Conservation (phyloP, 2,888 invertebrate genomes). For the Scaptomyza flava region DNA sequence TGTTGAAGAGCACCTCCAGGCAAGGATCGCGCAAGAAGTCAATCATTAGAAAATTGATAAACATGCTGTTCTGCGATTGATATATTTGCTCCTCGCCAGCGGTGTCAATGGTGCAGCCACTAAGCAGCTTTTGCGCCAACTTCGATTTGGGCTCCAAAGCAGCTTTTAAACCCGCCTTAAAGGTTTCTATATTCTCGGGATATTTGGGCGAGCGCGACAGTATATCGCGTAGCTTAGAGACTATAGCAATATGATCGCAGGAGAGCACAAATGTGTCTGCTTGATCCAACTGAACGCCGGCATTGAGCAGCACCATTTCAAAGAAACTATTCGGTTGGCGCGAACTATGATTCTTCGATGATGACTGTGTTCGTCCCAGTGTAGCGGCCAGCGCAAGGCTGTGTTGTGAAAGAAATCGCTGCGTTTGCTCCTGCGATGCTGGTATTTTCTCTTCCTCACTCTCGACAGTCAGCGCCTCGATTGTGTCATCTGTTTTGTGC, state of each 20-base stretch:
- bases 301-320: slow-evolving; percentile 80
- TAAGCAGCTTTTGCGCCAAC: slow-evolving; percentile 77
- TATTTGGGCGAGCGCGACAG: slow-evolving; percentile 85
- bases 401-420: slow-evolving; percentile 83
- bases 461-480: slow-evolving; percentile 53
- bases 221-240: slow-evolving; percentile 85
- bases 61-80: slow-evolving; percentile 86
- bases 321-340: slow-evolving; percentile 82
- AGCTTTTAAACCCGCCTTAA: slow-evolving; percentile 85
- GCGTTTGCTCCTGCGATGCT: slow-evolving; percentile 83
- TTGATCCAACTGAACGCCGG: slow-evolving; percentile 81
- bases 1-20: slow-evolving; percentile 87
- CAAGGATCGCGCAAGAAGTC: slow-evolving; percentile 87
- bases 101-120: slow-evolving; percentile 81
- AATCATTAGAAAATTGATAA: slow-evolving; percentile 88
- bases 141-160: slow-evolving; percentile 79
- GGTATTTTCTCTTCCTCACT: slow-evolving; percentile 83
- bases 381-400: slow-evolving; percentile 77
- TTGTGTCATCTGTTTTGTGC: slow-evolving; percentile 32
- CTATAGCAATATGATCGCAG: slow-evolving; percentile 85
- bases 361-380: slow-evolving; percentile 79
- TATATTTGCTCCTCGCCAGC: slow-evolving; percentile 79
- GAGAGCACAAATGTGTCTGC: slow-evolving; percentile 80
- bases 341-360: slow-evolving; percentile 55
- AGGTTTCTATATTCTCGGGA: slow-evolving; percentile 86